These are phyloP conservation scores for Caenorhabditis latens DNA, from an alignment of 1,140 invertebrate species.

Conservation along the genomic window DNA sequence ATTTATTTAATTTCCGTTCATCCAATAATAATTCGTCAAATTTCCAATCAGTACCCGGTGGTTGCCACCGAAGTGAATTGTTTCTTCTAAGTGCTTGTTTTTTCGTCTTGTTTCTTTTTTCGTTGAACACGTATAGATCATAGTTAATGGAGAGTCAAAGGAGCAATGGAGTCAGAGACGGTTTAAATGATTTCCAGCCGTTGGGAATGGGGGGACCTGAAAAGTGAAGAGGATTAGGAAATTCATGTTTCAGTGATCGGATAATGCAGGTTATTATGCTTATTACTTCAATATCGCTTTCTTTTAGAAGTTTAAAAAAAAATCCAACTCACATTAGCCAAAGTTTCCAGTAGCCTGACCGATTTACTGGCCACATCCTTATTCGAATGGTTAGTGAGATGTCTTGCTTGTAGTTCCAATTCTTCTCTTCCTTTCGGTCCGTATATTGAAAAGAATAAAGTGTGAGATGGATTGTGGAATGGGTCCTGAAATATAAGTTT, in stretches of 20 bases:
- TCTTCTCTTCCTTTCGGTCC: slow-evolving; percentile 67
- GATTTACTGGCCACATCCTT: slow-evolving; percentile 65
- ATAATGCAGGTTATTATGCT: no score
- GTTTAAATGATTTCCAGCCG: slow-evolving; percentile 46
- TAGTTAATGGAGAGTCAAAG: neutral
- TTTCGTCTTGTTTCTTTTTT: neutral
- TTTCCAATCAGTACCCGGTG: neutral
- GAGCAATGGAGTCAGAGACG: slow-evolving; percentile 7
- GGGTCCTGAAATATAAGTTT: slow-evolving; percentile 40
- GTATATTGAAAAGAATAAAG: slow-evolving; percentile 64
- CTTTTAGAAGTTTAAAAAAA: no score
- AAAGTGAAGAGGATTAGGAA: neutral
- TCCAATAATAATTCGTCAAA: neutral
- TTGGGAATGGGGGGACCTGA: slow-evolving; percentile 42
- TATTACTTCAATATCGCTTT: no score
- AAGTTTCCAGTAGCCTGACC: slow-evolving; percentile 62
- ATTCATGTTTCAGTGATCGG: no score
- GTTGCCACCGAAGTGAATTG: slow-evolving; percentile 43
- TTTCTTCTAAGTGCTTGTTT: neutral
- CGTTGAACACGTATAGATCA: neutral
- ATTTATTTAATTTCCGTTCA: no score
- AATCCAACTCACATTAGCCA: slow-evolving; percentile 20
- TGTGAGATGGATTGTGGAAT: slow-evolving; percentile 65
- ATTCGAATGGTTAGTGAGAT: slow-evolving; percentile 22
- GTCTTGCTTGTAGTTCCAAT: slow-evolving; percentile 36